These are phyloP conservation scores for Melinaea marsaeus DNA, from an alignment of 2,888 invertebrate species.

Conservation along the genomic window DNA sequence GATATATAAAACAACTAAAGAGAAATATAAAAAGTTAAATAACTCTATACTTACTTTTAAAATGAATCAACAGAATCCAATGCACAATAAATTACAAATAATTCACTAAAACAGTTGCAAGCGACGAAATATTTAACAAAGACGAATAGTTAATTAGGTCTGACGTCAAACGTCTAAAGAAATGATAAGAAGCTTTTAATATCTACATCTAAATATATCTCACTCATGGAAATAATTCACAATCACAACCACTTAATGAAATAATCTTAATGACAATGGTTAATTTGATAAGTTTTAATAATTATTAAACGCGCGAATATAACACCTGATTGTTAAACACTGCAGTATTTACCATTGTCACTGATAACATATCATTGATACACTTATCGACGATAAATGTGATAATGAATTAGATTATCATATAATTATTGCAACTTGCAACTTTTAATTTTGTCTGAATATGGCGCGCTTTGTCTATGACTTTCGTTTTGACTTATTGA, in stretches of 20 bases:
- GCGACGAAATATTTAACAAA: not conserved
- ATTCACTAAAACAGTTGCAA: too few relatives aligned
- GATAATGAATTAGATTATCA: slow-evolving; percentile 47
- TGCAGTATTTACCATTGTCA: slow-evolving; percentile 64
- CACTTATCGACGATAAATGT: slow-evolving; percentile 38
- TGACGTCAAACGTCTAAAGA: too few relatives aligned
- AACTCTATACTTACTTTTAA: not conserved
- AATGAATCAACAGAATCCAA: not conserved
- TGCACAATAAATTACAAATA: not conserved
- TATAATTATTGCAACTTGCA: slow-evolving; percentile 18
- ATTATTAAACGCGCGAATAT: slow-evolving; percentile 44
- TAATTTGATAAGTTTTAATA: slow-evolving; percentile 42
- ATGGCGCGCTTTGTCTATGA: not conserved
- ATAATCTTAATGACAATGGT: slow-evolving; percentile 19
- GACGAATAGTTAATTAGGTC: too few relatives aligned
- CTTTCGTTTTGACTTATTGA: too few relatives aligned
- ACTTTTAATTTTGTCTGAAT: not conserved
- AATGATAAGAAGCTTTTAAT: too few relatives aligned
- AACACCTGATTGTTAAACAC: slow-evolving; percentile 40
- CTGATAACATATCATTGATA: slow-evolving; percentile 49
- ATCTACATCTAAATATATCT: too few relatives aligned
- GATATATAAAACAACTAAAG: too few relatives aligned
- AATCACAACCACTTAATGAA: slow-evolving; percentile 1
- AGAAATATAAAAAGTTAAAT: too few relatives aligned
- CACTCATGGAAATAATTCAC: not conserved